Evolutionary conservation across 2,113 vertebrate genomes (phyloP), one percentile per base, ranked within the genome.

Genomic region (Andinoacara biseriatus): DNA sequence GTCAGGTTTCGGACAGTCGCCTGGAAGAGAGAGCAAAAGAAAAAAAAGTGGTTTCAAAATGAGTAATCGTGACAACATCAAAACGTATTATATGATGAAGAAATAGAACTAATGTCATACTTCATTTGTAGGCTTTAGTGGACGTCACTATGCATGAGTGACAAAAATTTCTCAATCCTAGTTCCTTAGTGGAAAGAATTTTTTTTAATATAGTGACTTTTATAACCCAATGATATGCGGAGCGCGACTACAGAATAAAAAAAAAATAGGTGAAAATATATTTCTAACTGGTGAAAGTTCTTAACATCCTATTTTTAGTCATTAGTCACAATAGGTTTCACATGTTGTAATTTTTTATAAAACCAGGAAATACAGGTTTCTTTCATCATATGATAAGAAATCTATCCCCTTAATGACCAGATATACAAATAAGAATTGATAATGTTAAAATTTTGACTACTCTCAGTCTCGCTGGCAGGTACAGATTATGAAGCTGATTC

Each of bases 1-100:
- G 1, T 17, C 0, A 40, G 94, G 95, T 59, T 4, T 57, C 0
- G 18, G 58, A 74, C 95, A 96, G 11, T 86, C 15, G 1, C 84
- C 94, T 95, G 79, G 38, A 60, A 35, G 65, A 74, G 67, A 40
- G 6, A 85, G 2, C 78, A 2, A 72, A 31, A 74, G 52, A 1
- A 2, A 58, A 58, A 38, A 52, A 49, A 61, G 35, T 20, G 58
- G 29, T 62, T 58, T 31, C 2, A 72, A 81, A 72, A 72, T 54
- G 26, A 52, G 17, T 0, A 54, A 31, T 52, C 26, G n/a, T 54
- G 26, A 54, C 65, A 69, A n/a, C 46, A 52, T 33, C 6, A 14
- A 54, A 33, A 52, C 31, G 13, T 33, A 18, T 8, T 52, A n/a
- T 52, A n/a, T 5, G 6, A 72, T 72, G 29, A 52, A 52, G 52